phyloP scores from a whole-genome alignment of 2,888 invertebrate genomes.

The Drosophila gaucha region DNA sequence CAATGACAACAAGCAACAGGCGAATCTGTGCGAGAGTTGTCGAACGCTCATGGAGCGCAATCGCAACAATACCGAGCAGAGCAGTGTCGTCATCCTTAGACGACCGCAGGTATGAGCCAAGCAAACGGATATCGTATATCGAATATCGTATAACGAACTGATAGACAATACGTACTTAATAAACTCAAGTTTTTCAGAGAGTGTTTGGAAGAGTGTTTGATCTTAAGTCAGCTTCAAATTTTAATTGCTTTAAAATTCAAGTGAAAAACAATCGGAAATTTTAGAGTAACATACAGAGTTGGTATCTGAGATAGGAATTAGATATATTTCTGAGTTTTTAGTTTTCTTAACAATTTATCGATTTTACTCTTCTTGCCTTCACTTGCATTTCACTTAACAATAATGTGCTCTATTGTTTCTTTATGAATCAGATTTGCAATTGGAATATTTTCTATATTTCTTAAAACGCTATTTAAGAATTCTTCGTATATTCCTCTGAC shows the following conservation, averaged over 20 bases:
- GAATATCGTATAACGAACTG: not conserved
- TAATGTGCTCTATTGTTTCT: too few species aligned
- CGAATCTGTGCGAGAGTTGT: constrained; percentile 81
- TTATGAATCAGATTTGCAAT: too few species aligned
- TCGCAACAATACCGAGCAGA: constrained; percentile 78
- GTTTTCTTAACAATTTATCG: too few species aligned
- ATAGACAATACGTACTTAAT: too few species aligned
- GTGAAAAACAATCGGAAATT: not conserved
- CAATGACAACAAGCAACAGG: constrained; percentile 33
- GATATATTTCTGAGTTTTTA: not conserved
- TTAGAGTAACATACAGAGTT: not conserved
- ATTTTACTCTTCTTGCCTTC: too few species aligned
- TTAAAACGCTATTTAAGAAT: too few species aligned
- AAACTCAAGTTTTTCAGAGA: not conserved
- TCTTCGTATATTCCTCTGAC: too few species aligned
- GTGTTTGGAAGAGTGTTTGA: not conserved
- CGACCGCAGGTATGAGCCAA: constrained; percentile 53
- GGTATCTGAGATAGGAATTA: not conserved
- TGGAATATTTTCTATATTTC: too few species aligned
- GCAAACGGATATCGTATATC: not conserved
- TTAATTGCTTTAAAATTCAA: not conserved
- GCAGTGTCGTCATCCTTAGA: constrained; percentile 54
- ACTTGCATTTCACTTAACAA: not conserved
- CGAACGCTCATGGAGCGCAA: constrained; percentile 80
- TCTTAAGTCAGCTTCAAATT: too few species aligned